Evolutionary conservation across 2,888 invertebrate genomes (phyloP), one percentile per base, ranked within the genome.

Genomic region (Brachynemurus nebulosus): DNA sequence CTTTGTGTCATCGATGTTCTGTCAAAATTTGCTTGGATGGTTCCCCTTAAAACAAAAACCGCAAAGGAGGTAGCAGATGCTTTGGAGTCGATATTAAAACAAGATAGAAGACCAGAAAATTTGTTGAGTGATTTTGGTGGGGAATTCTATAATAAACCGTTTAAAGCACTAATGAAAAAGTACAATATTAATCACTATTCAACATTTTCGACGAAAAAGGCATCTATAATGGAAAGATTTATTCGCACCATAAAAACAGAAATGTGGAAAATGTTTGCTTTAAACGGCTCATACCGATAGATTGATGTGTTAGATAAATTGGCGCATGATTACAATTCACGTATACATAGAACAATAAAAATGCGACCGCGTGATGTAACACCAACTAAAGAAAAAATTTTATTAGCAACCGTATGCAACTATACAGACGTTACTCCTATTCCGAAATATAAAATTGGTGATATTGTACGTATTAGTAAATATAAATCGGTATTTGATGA

Each of bases 191-290:
- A 30, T 46, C 50, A 50, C 19, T 54, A 45, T 39, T 51, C 47
- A 38, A 42, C 45, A 21, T 51, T 44, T 30, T 30, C 30, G n/a
- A 30, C 30, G 14, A 30, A 30, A 21, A 57, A 55, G 47, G 52
- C 54, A 9, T 40, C 52, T 30, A 54, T 55, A 20, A 51, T 51
- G 17, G 54, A 55, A 50, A 45, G 54, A 43, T 52, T 51, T 35
- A 54, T 53, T 47, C 41, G 53, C 44, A 56, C 55, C 20, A 40
- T 55, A 16, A 55, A 54, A 47, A 30, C 36, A 35, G 47, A 45
- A 42, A 51, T 57, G 50, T 56, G 50, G 47, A 52, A 53, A 42
- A 47, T 55, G 44, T 57, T 58, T 45, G 55, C 53, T 39, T 51
- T 52, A 39, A 44, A 51, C n/a, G 55, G 54, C 30, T 47, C 45